Conservation (phyloP, 2,797 vertebrate species). For the Streptopelia turtur region DNA sequence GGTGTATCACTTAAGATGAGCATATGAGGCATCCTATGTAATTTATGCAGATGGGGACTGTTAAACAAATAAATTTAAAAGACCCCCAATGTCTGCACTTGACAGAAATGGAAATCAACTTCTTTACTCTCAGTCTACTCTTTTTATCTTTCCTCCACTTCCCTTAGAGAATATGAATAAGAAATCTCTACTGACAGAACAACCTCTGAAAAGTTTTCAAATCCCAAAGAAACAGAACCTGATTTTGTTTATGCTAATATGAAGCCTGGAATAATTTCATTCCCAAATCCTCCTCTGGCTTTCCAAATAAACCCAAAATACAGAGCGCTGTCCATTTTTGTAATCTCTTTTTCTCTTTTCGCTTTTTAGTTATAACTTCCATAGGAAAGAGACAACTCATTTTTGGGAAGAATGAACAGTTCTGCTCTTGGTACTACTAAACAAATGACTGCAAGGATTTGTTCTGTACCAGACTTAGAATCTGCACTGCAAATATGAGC, state of each 20-base stretch:
- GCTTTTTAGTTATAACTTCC: neutral
- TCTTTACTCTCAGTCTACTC: neutral
- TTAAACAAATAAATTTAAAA: slow-evolving; percentile 39
- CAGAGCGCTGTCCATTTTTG: neutral
- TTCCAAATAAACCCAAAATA: neutral
- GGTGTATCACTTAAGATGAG: neutral
- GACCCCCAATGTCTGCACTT: neutral
- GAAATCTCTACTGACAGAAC: neutral
- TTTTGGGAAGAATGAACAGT: neutral
- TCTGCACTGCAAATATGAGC: neutral
- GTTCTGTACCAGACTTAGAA: neutral
- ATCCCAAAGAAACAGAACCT: neutral
- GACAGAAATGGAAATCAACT: neutral
- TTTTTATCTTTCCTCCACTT: neutral
- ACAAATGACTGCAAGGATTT: neutral
- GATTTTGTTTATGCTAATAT: neutral
- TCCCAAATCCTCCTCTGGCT: accelerated
- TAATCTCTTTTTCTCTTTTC: neutral
- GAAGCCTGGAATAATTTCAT: neutral
- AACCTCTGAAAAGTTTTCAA: neutral
- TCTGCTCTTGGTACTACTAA: neutral
- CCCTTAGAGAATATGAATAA: neutral
- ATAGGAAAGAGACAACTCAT: accelerated
- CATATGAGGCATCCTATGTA: neutral
- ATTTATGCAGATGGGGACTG: neutral